Evolutionary conservation across 2,888 invertebrate species (phyloP), one percentile per base, ranked within the genome.

Genomic region (Toxonevra muliebris): DNA sequence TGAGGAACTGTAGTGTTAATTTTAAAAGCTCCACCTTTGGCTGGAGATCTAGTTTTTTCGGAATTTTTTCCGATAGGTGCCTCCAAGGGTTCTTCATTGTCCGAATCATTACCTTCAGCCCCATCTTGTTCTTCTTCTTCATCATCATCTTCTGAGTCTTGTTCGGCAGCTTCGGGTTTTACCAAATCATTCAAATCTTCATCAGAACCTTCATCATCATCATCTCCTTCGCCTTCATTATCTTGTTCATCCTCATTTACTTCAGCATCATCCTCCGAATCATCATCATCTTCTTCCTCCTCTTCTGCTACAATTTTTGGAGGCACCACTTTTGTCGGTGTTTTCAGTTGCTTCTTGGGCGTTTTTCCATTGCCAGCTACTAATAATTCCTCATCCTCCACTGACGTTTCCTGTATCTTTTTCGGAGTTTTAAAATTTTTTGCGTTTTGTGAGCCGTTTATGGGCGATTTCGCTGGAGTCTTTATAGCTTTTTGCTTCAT

Each of bases 401-500:
- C 61, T 20, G 61, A 69, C 7, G 54, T 72, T n/a, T 64, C 60
- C 13, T 70, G 62, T 7, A 13, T 9, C 41, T 58, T 61, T 42
- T 55, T 11, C 63, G 70, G 30, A 65, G 71, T 62, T 73, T 79
- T 66, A 64, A 42, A 20, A 10, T 60, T 1, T 55, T 66, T 40
- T 50, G 40, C 60, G 61, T 74, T 43, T 61, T 69, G 52, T 9
- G 66, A 69, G 40, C 66, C 68, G 30, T 69, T 74, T 20, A 58
- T n/a, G 1, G 66, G 60, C 13, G 67, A 60, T 65, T 72, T 71
- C 17, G 41, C 61, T 48, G 69, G 67, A 12, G 62, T 61, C 61
- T 69, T 73, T n/a, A 48, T 68, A 43, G 75, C 76, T 43, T 73
- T 79, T 60, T 69, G 76, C 3, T 72, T 80, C 79, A 80, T 80